Conservation (phyloP, 1,140 invertebrate genomes). For the Drosophila busckii region DNA sequence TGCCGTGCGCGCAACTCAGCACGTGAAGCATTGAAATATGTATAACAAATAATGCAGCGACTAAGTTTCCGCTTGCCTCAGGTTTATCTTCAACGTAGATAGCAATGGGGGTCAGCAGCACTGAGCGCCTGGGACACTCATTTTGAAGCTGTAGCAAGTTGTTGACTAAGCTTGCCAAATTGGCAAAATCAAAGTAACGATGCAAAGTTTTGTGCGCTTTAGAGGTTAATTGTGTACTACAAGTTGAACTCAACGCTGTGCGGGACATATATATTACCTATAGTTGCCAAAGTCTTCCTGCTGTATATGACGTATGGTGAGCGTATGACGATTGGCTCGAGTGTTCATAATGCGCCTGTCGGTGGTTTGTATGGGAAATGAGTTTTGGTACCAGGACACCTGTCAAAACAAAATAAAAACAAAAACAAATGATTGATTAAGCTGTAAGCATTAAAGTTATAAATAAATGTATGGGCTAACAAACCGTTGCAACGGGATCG, state of each 20-base stretch:
- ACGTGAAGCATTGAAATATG: constrained; percentile 2
- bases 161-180: constrained; percentile 64
- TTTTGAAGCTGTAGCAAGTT: constrained; percentile 58
- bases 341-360: constrained; percentile 83
- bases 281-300: constrained; percentile 85
- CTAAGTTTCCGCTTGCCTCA: constrained; percentile 14
- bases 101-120: no score
- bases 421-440: constrained; percentile 6
- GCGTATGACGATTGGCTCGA: constrained; percentile 82
- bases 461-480: constrained; percentile 33
- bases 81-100: constrained; percentile 7
- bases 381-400: constrained; percentile 85
- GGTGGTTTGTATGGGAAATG: constrained; percentile 83
- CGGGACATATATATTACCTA: no score
- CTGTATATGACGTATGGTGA: constrained; percentile 83
- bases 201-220: constrained; percentile 28
- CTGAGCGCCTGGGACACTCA: no score
- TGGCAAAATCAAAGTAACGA: constrained; percentile 70
- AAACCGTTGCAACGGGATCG: constrained; percentile 86
- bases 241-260: constrained; percentile 56
- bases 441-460: constrained; percentile 33
- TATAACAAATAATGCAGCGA: constrained; percentile 35
- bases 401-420: constrained; percentile 55
- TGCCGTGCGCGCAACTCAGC: constrained; percentile 24
- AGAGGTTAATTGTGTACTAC: constrained; percentile 33